Evolutionary conservation across 2,113 vertebrate species (phyloP).

Genomic region (Alethe diademata): DNA sequence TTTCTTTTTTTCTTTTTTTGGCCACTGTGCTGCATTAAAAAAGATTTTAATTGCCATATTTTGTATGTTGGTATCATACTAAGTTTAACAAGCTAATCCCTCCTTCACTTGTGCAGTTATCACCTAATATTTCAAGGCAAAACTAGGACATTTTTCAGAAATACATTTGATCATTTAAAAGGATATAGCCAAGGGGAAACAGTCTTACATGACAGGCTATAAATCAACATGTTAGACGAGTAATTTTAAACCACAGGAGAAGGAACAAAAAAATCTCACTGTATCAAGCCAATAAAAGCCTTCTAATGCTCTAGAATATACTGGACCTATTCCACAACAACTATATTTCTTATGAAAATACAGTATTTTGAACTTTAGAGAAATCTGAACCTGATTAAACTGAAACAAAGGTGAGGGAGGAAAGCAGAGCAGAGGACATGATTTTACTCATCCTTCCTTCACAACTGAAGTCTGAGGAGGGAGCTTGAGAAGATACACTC

Average conservation of each 20-base stretch:
- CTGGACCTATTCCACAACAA: conserved; percentile 27
- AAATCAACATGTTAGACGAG: conserved; percentile 45
- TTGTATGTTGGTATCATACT: neutral
- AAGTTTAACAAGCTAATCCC: conserved; percentile 18
- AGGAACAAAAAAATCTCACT: neutral
- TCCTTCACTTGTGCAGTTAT: neutral
- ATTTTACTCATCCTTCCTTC: neutral
- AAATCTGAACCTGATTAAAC: conserved; percentile 1
- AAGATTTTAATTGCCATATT: neutral
- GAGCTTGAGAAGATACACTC: neutral
- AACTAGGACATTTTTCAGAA: conserved; percentile 28
- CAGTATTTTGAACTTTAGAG: conserved; percentile 3
- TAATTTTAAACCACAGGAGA: conserved; percentile 46
- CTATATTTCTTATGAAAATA: conserved; percentile 9
- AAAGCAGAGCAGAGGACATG: neutral
- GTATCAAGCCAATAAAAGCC: conserved; percentile 24
- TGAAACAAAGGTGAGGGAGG: neutral
- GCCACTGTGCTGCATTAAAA: neutral
- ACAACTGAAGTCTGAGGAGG: neutral
- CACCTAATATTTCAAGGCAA: conserved; percentile 45
- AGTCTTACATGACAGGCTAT: conserved; percentile 40
- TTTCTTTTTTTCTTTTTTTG: too few species aligned
- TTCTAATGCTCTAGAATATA: neutral
- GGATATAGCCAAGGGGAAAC: conserved; percentile 39
- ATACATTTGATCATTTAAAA: conserved; percentile 28